Evolutionary conservation across 2,888 invertebrate genomes (phyloP).

Genomic region (Amiota mariae): DNA sequence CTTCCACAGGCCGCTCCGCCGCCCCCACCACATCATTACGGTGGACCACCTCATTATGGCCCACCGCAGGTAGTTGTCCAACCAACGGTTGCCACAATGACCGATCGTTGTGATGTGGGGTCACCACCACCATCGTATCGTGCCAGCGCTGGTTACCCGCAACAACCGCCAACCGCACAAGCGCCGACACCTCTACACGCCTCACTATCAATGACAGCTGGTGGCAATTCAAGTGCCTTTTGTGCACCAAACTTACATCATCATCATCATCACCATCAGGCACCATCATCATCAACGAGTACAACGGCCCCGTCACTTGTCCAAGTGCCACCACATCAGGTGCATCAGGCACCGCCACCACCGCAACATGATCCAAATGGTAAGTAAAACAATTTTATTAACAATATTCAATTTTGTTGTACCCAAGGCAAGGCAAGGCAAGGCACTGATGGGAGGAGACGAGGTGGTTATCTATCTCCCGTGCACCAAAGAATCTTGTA

Average conservation of each 20-base stretch:
- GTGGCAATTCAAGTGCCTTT: conserved; percentile 72
- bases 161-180: conserved; percentile 43
- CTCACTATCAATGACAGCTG: conserved; percentile 60
- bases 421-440: not conserved
- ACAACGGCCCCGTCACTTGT: conserved; percentile 26
- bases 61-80: conserved; percentile 45
- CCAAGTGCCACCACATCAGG: not conserved
- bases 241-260: conserved; percentile 71
- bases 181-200: conserved; percentile 48
- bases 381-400: conserved; percentile 49
- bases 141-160: conserved; percentile 56
- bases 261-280: conserved; percentile 67
- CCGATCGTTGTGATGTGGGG: conserved; percentile 64
- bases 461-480: not conserved
- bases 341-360: conserved; percentile 25
- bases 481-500: too few relatives aligned
- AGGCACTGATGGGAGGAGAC: not conserved
- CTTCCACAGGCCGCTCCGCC: conserved; percentile 51
- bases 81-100: conserved; percentile 35
- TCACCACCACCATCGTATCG: conserved; percentile 68
- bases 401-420: conserved; percentile 6
- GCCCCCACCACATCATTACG: conserved; percentile 54
- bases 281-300: conserved; percentile 45
- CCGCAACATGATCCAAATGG: conserved; percentile 65
- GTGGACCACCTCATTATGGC: conserved; percentile 40